Percentiles rank a stretch among this genome's conserved stretches.
Evolutionary conservation across 2,797 vertebrate species (phyloP).

Genomic region (Cirrhinus mrigala): DNA sequence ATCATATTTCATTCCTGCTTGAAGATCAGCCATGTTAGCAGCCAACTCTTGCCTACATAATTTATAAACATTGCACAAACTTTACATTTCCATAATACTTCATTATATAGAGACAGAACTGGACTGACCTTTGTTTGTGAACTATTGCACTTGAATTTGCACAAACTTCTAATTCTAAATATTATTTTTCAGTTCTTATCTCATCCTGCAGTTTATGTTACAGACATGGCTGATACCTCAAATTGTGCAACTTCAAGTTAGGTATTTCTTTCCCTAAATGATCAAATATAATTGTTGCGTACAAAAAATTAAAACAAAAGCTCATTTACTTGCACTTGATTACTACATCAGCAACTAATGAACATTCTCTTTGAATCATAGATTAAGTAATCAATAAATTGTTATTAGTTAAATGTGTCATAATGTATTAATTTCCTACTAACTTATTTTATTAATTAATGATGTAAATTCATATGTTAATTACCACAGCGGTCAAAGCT

Average conservation of each 20-base stretch:
- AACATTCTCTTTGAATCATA: neutral
- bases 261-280: neutral
- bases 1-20: neutral
- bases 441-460: too few relatives aligned
- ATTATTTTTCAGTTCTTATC: neutral
- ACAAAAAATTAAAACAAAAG: neutral
- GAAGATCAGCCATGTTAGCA: neutral
- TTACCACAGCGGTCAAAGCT: too few relatives aligned
- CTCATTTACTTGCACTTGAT: too few relatives aligned
- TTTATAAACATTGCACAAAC: too few relatives aligned
- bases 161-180: slow-evolving; percentile 16
- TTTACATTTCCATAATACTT: neutral
- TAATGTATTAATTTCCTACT: too few relatives aligned
- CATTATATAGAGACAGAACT: too few relatives aligned
- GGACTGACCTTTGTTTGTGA: too few relatives aligned
- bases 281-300: neutral
- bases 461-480: too few relatives aligned
- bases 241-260: neutral
- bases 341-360: too few relatives aligned
- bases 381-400: too few relatives aligned
- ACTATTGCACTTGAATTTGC: neutral
- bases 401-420: too few relatives aligned
- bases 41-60: neutral
- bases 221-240: neutral
- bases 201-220: neutral